A percentile compares a stretch with the other conserved stretches of the same genome.
Conservation (phyloP, 2,797 vertebrate species). For the Hapalemur alaotrensis region DNA sequence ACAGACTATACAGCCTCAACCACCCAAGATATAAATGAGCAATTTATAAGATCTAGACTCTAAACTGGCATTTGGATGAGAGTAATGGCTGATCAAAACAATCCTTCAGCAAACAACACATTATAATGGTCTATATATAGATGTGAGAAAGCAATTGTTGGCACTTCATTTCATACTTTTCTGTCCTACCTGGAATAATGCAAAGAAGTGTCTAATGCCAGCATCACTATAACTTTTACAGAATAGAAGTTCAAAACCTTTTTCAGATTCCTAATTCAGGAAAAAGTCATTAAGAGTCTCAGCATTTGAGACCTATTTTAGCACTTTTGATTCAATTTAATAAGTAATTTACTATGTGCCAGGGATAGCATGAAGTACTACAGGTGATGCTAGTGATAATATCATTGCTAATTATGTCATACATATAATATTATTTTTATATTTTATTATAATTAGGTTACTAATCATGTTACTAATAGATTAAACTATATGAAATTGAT, state of each 20-base stretch:
- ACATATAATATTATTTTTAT: background rate
- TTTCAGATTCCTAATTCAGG: background rate
- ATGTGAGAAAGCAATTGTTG: background rate
- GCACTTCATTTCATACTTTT: background rate
- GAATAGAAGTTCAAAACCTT: background rate
- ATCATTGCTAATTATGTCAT: background rate
- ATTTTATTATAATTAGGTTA: background rate
- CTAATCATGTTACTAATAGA: background rate
- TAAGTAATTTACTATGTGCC: background rate
- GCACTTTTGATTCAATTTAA: background rate
- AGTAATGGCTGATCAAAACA: background rate
- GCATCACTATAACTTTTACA: background rate
- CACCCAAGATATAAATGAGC: background rate
- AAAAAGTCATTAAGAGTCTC: background rate
- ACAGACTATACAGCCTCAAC: background rate
- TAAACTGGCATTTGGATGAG: background rate
- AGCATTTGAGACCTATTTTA: background rate
- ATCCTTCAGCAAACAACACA: background rate
- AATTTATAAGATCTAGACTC: background rate
- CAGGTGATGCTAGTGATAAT: background rate
- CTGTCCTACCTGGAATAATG: background rate
- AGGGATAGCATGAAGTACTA: background rate
- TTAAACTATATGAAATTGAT: background rate
- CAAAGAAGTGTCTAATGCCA: background rate
- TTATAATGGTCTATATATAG: background rate